Conservation (phyloP, 2,888 invertebrate genomes). For the Hypolimnas misippus region DNA sequence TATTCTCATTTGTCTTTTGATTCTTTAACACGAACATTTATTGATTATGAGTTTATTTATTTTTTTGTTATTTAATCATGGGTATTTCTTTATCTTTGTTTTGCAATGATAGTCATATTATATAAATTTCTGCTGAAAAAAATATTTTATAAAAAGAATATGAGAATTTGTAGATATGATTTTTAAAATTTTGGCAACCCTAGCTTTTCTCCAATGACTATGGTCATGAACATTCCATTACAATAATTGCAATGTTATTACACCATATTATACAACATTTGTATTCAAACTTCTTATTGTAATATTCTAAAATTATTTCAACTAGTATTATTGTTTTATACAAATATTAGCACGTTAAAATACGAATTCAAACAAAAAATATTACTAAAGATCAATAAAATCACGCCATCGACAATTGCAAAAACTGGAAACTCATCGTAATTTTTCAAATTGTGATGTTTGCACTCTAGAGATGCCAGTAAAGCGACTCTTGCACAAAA, state of each 20-base stretch:
- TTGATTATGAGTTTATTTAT: no score
- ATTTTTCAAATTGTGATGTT: neutral
- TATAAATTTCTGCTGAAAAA: neutral
- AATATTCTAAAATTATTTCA: neutral
- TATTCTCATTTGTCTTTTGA: no score
- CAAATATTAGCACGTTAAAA: neutral
- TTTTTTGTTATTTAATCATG: no score
- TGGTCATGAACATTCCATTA: neutral
- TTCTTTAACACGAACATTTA: no score
- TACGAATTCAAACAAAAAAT: neutral
- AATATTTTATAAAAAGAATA: no score
- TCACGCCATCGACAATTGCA: neutral
- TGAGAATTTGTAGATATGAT: no score
- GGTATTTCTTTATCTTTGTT: no score
- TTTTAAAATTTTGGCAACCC: neutral
- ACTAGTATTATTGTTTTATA: neutral
- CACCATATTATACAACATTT: neutral
- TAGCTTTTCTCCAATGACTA: neutral
- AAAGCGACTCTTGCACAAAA: neutral
- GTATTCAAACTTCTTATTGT: constrained; percentile 8
- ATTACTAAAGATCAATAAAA: neutral
- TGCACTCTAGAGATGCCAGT: neutral
- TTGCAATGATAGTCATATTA: no score
- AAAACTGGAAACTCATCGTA: neutral
- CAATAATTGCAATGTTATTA: constrained; percentile 11